A percentile compares a stretch with the other conserved stretches of the same genome.
These are phyloP conservation scores for Drosophila equinoxialis DNA, from an alignment of 1,140 invertebrate genomes.

Conservation along the genomic window DNA sequence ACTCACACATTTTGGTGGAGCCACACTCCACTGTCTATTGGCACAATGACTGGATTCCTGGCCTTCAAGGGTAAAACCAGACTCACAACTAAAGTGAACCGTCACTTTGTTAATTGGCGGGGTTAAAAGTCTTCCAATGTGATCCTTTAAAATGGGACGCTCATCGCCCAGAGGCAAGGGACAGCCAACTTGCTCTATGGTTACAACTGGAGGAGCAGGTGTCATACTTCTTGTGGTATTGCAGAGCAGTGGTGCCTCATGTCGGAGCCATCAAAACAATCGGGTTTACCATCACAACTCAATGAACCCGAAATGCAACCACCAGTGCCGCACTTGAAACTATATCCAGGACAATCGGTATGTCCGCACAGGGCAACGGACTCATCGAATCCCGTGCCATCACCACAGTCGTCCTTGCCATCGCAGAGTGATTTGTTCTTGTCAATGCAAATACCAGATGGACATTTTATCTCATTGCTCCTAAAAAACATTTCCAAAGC, in stretches of 20 bases:
- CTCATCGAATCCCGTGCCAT: constrained; percentile 86
- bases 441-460: constrained; percentile 70
- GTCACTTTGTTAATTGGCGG: constrained; percentile 32
- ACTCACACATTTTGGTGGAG: constrained; percentile 64
- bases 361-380: constrained; percentile 83
- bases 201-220: background rate
- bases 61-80: constrained; percentile 42
- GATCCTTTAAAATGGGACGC: constrained; percentile 40
- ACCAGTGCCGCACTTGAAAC: constrained; percentile 86
- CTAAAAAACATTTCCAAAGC: constrained; percentile 22
- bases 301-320: constrained; percentile 85
- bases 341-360: constrained; percentile 81
- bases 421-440: constrained; percentile 83
- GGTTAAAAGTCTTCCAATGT: constrained; percentile 8
- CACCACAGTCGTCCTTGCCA: constrained; percentile 84
- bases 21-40: constrained; percentile 49
- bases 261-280: constrained; percentile 89
- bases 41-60: constrained; percentile 41
- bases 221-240: constrained; percentile 82
- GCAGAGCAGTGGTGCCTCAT: constrained; percentile 60
- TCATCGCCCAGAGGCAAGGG: constrained; percentile 49
- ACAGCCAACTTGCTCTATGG: constrained; percentile 39
- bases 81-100: constrained; percentile 55
- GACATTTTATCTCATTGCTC: constrained; percentile 60
- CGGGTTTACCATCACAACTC: constrained; percentile 85